Conservation (phyloP, 2,888 invertebrate species). For the Argyresthia albistria region DNA sequence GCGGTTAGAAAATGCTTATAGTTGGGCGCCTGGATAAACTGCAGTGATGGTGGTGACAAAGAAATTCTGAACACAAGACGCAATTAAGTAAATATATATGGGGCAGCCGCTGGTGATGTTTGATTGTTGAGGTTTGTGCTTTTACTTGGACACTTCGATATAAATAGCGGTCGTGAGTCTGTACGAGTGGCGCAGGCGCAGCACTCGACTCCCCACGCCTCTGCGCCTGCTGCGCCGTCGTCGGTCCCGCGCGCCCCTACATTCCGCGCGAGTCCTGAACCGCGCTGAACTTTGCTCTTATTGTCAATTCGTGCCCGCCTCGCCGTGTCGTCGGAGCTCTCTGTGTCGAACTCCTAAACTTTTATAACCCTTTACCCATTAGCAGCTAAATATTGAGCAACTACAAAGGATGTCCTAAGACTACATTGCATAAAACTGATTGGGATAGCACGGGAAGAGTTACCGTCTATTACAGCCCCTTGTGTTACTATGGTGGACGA, state of each 20-base stretch:
- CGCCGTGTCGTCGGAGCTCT: constrained; percentile 17
- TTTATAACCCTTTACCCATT: constrained; percentile 4
- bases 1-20: constrained; percentile 32
- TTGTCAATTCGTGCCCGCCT: constrained; percentile 65
- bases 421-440: too few species aligned
- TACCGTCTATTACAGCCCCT: too few species aligned
- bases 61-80: not conserved
- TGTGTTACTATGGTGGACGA: too few species aligned
- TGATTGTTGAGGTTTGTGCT: constrained; percentile 17
- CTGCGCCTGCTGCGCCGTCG: constrained; percentile 17
- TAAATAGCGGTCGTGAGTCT: constrained; percentile 30
- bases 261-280: constrained; percentile 66
- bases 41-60: not conserved
- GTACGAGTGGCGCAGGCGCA: not conserved
- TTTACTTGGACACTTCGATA: constrained; percentile 47
- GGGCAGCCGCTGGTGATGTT: not conserved
- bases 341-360: constrained; percentile 36
- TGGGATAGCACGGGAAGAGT: too few species aligned
- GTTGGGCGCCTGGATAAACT: constrained; percentile 11
- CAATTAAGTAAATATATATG: constrained; percentile 3
- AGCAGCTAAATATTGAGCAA: not conserved
- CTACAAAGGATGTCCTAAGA: too few species aligned
- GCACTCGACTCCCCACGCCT: not conserved
- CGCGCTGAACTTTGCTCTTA: constrained; percentile 69
- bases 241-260: constrained; percentile 46